Evolutionary conservation across 1,140 invertebrate genomes (phyloP).

Genomic region (Periplaneta americana): DNA sequence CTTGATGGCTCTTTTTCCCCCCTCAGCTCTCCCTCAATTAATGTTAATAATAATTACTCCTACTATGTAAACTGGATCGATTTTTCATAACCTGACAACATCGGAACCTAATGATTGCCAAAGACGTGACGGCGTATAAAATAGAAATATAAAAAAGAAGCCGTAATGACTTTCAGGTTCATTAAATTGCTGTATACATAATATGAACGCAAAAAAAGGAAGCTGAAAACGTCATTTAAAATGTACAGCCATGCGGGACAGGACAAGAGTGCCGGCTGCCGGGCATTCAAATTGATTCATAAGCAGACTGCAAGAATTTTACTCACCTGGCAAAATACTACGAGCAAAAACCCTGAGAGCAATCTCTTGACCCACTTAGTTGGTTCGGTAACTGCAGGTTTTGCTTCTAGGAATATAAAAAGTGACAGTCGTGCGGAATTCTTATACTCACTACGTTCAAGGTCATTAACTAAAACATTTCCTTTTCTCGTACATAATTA

Average conservation of each 20-base stretch:
- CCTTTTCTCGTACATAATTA: too few relatives aligned
- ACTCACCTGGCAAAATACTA: neutral
- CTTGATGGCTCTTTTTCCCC: neutral
- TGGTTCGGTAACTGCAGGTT: too few relatives aligned
- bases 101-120: neutral
- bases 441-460: too few relatives aligned
- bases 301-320: neutral
- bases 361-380: neutral
- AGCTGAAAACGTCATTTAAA: neutral
- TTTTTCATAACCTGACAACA: neutral
- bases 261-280: neutral
- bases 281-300: neutral
- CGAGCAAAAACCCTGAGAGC: neutral
- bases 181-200: neutral
- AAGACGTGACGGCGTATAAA: neutral
- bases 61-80: neutral
- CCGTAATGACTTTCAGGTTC: neutral
- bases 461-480: too few relatives aligned
- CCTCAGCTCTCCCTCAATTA: neutral
- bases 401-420: too few relatives aligned
- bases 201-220: neutral
- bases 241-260: neutral
- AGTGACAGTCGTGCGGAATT: too few relatives aligned
- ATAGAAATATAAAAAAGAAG: neutral
- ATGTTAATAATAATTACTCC: neutral